Evolutionary conservation across 1,140 invertebrate genomes (phyloP), one percentile per base, ranked within the genome.

Genomic region (Drosophila tani): DNA sequence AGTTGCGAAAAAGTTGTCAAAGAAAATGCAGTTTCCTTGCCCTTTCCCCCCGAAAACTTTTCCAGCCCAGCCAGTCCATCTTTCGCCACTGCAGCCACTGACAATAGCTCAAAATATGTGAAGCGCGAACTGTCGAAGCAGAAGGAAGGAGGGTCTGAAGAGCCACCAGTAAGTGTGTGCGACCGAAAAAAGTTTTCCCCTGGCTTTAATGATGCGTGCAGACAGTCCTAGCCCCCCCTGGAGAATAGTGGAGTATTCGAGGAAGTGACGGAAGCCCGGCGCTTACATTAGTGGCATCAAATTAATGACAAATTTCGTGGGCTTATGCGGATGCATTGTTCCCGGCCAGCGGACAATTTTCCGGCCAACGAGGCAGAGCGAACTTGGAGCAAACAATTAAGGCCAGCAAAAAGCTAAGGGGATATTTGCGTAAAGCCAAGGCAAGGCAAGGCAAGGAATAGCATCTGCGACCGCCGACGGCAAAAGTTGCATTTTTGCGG

Each of bases 71-170:
- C 21, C n/a, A 71, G 53, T 71, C 67, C 69, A 70, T 70, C 64
- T 55, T 70, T 60, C 46, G n/a, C 38, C 38, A 29, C 45, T 58
- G 46, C 46, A 43, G 57, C 50, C 50, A 19, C 43, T 79, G 74
- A 85, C 78, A 81, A 85, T 81, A 67, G 82, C 82, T 85, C 78
- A 85, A 86, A 84, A 81, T 73, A 62, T 85, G 82, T 86, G 82
- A 79, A 68, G 60, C 50, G 58, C 47, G 75, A 65, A 82, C 64
- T 79, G 69, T 70, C 82, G 78, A 78, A 75, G 81, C 40, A 51
- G 53, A 24, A 35, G 32, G 35, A 55, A 40, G 53, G 12, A 9
- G 32, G 38, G 50, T 21, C 15, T 24, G 7, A 60, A 38, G 32
- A 55, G 57, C 17, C 6, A 56, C 53, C 51, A 55, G 64, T 60